Evolutionary conservation across 1,140 invertebrate genomes (phyloP).

Genomic region (Diuraphis noxia): DNA sequence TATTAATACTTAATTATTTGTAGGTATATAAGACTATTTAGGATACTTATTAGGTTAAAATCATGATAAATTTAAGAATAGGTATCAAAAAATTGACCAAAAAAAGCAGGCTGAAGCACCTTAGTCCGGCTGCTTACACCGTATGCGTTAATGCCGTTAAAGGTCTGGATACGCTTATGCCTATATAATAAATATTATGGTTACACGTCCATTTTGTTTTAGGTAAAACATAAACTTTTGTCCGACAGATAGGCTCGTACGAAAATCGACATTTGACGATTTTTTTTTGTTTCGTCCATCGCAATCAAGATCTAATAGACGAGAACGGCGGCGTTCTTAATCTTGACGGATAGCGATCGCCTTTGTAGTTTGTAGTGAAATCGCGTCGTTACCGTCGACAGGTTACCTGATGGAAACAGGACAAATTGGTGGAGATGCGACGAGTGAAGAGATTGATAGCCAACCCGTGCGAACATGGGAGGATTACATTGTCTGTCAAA

Average conservation of each 20-base stretch:
- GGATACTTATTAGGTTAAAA: too few relatives aligned
- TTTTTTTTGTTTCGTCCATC: not conserved
- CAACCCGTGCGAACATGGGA: not conserved
- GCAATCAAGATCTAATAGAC: not conserved
- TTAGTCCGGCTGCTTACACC: too few relatives aligned
- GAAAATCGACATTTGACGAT: not conserved
- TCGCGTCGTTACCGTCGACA: not conserved
- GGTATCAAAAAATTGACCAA: too few relatives aligned
- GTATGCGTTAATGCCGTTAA: too few relatives aligned
- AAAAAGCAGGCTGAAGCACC: too few relatives aligned
- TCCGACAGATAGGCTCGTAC: not conserved
- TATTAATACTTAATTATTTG: too few relatives aligned
- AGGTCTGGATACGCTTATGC: too few relatives aligned
- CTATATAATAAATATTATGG: not conserved
- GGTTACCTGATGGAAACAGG: not conserved
- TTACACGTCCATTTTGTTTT: not conserved
- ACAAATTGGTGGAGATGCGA: not conserved
- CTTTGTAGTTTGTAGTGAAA: slow-evolving; percentile 8
- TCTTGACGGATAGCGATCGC: not conserved
- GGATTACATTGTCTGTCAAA: not conserved
- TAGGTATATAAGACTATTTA: too few relatives aligned
- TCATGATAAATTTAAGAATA: too few relatives aligned
- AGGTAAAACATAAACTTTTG: not conserved
- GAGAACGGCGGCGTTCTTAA: not conserved
- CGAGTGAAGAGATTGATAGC: not conserved